Conservation (phyloP, 1,140 invertebrate genomes). For the Chelonus insularis region DNA sequence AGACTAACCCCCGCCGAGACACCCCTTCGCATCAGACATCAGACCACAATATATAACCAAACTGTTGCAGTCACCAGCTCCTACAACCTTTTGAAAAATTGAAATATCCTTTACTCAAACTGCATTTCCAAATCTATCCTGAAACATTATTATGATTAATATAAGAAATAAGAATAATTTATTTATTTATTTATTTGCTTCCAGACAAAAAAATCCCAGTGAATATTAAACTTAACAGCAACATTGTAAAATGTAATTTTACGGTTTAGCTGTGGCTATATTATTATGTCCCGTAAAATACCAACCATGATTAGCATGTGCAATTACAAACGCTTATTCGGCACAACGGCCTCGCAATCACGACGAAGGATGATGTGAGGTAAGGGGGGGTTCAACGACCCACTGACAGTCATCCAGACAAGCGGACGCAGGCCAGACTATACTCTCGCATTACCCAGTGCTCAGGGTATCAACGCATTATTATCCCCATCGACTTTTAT, state of each 20-base stretch:
- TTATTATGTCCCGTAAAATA: neutral
- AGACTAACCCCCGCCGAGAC: constrained; percentile 20
- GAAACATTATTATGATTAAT: neutral
- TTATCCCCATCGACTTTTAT: constrained; percentile 51
- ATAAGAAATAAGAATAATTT: no score
- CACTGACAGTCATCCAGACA: constrained; percentile 45
- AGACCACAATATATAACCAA: constrained; percentile 9
- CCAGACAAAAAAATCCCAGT: neutral
- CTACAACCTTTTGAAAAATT: constrained; percentile 15
- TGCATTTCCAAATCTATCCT: neutral
- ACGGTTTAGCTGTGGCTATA: no score
- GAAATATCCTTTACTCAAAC: neutral
- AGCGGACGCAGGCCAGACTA: constrained; percentile 46
- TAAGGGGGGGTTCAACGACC: constrained; percentile 47
- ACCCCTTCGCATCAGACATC: constrained; percentile 14
- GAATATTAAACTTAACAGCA: no score
- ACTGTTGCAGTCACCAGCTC: constrained; percentile 3
- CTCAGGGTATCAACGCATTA: constrained; percentile 39
- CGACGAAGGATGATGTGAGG: constrained; percentile 33
- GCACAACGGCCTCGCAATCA: constrained; percentile 18
- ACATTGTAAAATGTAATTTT: no score
- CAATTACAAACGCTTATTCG: neutral
- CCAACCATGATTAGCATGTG: neutral
- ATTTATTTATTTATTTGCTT: neutral
- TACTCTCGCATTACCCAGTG: constrained; percentile 34